phyloP scores from a whole-genome alignment of 1,140 invertebrate genomes.

The Drosophila ficusphila region DNA sequence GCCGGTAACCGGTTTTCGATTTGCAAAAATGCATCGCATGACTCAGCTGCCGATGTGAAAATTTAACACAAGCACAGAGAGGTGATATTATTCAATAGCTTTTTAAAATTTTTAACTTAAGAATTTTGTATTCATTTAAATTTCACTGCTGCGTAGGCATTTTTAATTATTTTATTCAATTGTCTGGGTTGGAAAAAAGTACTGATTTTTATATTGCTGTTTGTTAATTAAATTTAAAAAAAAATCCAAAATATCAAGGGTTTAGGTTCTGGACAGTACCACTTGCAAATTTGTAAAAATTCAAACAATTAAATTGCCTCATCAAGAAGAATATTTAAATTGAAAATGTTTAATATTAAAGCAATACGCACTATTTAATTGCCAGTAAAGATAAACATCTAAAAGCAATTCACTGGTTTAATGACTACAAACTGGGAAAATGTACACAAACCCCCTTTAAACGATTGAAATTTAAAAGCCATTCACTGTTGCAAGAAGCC shows the following conservation, averaged over 20 bases:
- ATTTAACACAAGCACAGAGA: neutral
- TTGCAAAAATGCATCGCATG: conserved; percentile 57
- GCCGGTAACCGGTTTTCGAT: conserved; percentile 76
- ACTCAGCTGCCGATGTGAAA: conserved; percentile 43
- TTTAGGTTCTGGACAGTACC: too few relatives aligned
- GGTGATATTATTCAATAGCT: conserved; percentile 2
- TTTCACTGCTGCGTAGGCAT: too few relatives aligned
- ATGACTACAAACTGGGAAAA: neutral
- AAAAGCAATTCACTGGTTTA: neutral
- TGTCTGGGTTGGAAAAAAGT: too few relatives aligned
- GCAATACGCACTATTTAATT: neutral
- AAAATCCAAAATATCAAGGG: too few relatives aligned
- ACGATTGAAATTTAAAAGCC: neutral
- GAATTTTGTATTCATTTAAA: too few relatives aligned
- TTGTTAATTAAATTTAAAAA: too few relatives aligned
- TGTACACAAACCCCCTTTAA: neutral
- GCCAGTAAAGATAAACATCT: neutral
- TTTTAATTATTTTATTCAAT: too few relatives aligned
- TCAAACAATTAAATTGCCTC: too few relatives aligned
- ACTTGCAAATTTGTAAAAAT: too few relatives aligned
- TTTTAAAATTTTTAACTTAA: neutral
- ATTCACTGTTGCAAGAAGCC: conserved; percentile 6
- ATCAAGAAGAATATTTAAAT: too few relatives aligned
- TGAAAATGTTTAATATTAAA: neutral
- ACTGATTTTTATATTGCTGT: too few relatives aligned